These are phyloP conservation scores for Trichopria drosophilae DNA, from an alignment of 2,888 invertebrate genomes.

Conservation along the genomic window DNA sequence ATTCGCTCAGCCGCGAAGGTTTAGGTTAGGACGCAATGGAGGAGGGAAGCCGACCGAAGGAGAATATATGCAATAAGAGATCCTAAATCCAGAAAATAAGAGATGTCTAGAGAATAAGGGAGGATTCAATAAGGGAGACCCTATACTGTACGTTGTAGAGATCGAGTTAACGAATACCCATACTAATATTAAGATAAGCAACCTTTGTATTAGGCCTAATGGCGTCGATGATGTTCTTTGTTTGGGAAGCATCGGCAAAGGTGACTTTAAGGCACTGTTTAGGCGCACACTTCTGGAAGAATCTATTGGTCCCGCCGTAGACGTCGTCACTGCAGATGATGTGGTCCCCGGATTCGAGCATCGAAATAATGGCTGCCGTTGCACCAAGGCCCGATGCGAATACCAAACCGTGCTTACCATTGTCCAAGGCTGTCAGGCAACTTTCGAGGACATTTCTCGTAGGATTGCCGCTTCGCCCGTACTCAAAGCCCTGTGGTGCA, in stretches of 20 bases:
- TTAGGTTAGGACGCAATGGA: too few species aligned
- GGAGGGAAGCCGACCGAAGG: too few species aligned
- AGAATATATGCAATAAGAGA: too few species aligned
- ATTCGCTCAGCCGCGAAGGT: too few species aligned
- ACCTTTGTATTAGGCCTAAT: slow-evolving; percentile 87
- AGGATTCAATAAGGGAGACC: too few species aligned
- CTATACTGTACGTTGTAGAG: too few species aligned
- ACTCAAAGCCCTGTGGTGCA: slow-evolving; percentile 79
- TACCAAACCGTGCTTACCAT: slow-evolving; percentile 78
- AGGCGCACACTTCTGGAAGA: slow-evolving; percentile 65
- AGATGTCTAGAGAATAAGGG: too few species aligned
- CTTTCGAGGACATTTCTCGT: slow-evolving; percentile 85
- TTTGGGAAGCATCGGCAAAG: slow-evolving; percentile 77
- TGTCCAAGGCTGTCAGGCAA: slow-evolving; percentile 87
- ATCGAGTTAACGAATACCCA: too few species aligned
- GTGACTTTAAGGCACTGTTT: slow-evolving; percentile 74
- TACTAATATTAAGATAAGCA: slow-evolving; percentile 22
- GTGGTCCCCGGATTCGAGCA: slow-evolving; percentile 86
- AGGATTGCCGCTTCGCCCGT: slow-evolving; percentile 93
- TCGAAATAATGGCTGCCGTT: slow-evolving; percentile 72
- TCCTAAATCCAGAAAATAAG: too few species aligned
- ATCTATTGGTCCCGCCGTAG: slow-evolving; percentile 89
- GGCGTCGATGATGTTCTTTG: slow-evolving; percentile 68
- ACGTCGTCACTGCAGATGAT: slow-evolving; percentile 88
- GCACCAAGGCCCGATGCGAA: slow-evolving; percentile 93